These are phyloP conservation scores for Nomada ferruginata DNA, from an alignment of 2,888 invertebrate species.

Conservation along the genomic window DNA sequence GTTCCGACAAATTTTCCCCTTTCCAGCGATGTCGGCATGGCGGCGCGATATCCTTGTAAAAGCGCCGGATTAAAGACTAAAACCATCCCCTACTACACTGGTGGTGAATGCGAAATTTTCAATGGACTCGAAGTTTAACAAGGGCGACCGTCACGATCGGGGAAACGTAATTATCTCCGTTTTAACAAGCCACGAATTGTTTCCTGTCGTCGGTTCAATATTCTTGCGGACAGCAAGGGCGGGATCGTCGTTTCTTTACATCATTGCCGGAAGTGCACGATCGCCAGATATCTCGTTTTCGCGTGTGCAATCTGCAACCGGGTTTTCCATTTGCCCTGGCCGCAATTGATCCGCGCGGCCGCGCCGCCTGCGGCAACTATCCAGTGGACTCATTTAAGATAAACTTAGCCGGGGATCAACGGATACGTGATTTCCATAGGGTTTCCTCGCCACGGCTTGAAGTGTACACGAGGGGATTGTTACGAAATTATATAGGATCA, in stretches of 20 bases:
- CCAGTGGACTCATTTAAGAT: conserved; percentile 72
- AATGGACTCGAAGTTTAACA: conserved; percentile 37
- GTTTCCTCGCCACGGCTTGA: conserved; percentile 63
- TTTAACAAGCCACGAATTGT: conserved; percentile 51
- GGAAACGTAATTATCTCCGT: conserved; percentile 47
- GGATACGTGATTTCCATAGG: conserved; percentile 73
- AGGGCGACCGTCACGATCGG: not conserved
- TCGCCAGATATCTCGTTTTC: conserved; percentile 55
- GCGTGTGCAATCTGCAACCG: conserved; percentile 45
- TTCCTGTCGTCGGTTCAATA: conserved; percentile 46
- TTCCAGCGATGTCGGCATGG: conserved; percentile 12
- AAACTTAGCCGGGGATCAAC: conserved; percentile 71
- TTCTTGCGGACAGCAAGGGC: conserved; percentile 15
- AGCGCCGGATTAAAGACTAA: conserved; percentile 27
- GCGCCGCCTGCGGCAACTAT: conserved; percentile 55
- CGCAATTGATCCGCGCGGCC: conserved; percentile 58
- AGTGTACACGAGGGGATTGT: conserved; percentile 77
- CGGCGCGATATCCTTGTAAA: conserved; percentile 4
- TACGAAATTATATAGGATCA: conserved; percentile 77
- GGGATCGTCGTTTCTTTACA: conserved; percentile 3
- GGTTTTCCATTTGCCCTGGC: conserved; percentile 63
- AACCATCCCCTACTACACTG: not conserved
- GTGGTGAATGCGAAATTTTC: conserved; percentile 36
- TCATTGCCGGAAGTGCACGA: conserved; percentile 25
- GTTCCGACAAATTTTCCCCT: conserved; percentile 6